Conservation (phyloP, 2,113 vertebrate genomes). For the Hiodon tergisus region DNA sequence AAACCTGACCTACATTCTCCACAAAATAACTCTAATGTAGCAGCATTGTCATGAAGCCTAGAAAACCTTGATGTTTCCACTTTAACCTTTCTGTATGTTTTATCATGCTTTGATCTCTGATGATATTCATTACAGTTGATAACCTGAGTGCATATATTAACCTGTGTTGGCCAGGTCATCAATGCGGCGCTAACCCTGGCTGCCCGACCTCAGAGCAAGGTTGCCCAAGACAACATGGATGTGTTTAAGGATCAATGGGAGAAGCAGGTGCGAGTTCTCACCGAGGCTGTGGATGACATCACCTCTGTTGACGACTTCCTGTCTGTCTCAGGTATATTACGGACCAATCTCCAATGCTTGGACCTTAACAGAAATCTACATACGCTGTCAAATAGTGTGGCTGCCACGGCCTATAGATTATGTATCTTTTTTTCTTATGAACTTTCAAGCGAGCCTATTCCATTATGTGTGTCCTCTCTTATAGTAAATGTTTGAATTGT, state of each 20-base stretch:
- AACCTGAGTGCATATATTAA: no score
- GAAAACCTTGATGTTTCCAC: no score
- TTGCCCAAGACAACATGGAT: constrained; percentile 98
- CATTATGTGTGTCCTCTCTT: background rate
- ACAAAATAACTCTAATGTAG: no score
- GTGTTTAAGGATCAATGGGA: constrained; percentile 99
- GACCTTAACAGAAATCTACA: background rate
- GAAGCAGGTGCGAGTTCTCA: constrained; percentile 95
- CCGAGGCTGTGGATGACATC: constrained; percentile 96
- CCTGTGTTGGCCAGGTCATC: constrained; percentile 72
- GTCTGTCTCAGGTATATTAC: constrained; percentile 87
- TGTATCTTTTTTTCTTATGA: background rate
- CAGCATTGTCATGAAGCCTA: no score
- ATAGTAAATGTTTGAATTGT: background rate
- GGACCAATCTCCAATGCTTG: background rate
- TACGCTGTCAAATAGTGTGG: no score
- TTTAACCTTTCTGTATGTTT: no score
- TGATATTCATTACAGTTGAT: no score
- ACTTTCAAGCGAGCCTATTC: background rate
- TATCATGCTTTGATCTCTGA: no score
- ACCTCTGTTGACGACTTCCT: constrained; percentile 98
- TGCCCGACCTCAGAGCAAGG: constrained; percentile 93
- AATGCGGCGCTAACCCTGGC: constrained; percentile 93
- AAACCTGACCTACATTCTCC: no score
- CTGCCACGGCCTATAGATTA: no score